Evolutionary conservation across 2,888 invertebrate species (phyloP), one percentile per base, ranked within the genome.

Genomic region (Drosophila algonquin): DNA sequence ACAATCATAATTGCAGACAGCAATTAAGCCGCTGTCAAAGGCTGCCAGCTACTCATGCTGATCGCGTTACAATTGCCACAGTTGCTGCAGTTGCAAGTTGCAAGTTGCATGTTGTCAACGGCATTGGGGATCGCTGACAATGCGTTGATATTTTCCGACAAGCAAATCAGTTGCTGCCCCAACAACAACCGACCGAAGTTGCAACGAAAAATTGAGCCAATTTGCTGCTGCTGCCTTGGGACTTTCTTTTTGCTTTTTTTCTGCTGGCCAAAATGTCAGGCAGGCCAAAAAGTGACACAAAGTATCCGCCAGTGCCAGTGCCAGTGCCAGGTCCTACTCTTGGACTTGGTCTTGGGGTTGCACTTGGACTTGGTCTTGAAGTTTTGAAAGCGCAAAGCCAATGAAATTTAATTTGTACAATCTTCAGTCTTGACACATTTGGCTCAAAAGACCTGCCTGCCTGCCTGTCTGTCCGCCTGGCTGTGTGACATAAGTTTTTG

Each of bases 141-240:
- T 89, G 81, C 89, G 89, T 87, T 89, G 89, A 89, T 80, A 86
- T 88, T 89, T 84, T 87, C 88, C 84, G 89, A 89, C 89, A 89
- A 83, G 68, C 84, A 85, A 85, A 84, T 87, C 85, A 87, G 80
- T 60, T 68, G 67, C 73, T 48, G 24, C 24, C 24, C 24, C 24
- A 3, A 3, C 21, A 24, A 70, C 64, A 64, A 72, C 59, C 18
- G 51, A n/a, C 5, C 46, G 65, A 51, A 70, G 57, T 56, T 56
- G 46, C 46, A 59, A 58, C 61, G 24, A 61, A 48, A 81, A 84
- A 80, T 74, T 76, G 75, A 67, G 79, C 77, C 87, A 85, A 85
- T 85, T 87, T 87, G 82, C 82, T 78, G 78, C 54, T 53, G 32
- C 52, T 44, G 58, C 53, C 9, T 24, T 16, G 14, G 70, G 70